A percentile compares a stretch with the other conserved stretches of the same genome.
phyloP scores from a whole-genome alignment of 1,140 invertebrate species.

The Homarus americanus region DNA sequence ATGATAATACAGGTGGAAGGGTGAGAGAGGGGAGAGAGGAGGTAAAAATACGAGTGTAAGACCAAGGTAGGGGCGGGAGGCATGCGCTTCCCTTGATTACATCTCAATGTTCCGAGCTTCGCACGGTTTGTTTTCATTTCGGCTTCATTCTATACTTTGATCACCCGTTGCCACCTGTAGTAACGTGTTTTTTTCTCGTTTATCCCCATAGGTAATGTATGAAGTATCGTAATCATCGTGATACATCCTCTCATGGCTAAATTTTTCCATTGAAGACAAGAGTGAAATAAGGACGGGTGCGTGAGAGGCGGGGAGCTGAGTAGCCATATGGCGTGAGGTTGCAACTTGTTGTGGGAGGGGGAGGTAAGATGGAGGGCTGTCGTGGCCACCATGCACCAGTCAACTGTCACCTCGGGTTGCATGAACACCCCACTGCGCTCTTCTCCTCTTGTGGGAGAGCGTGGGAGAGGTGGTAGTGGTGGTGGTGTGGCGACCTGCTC shows the following conservation, averaged over 20 bases:
- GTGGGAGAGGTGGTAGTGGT: too few species aligned
- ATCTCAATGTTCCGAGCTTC: constrained; percentile 64
- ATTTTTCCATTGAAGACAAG: too few species aligned
- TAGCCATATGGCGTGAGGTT: constrained; percentile 52
- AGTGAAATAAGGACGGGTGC: not conserved
- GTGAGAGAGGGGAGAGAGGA: not conserved
- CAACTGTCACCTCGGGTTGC: constrained; percentile 61
- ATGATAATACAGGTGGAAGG: too few species aligned
- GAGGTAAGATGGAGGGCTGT: constrained; percentile 59
- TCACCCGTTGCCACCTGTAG: constrained; percentile 45
- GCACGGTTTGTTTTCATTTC: constrained; percentile 69
- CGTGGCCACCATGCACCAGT: constrained; percentile 64
- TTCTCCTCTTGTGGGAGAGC: constrained; percentile 29
- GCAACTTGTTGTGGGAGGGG: constrained; percentile 35
- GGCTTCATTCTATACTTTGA: constrained; percentile 65
- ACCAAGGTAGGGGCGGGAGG: constrained; percentile 4
- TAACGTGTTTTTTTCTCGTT: not conserved
- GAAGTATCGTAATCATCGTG: not conserved
- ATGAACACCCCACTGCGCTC: constrained; percentile 52
- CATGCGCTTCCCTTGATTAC: constrained; percentile 35
- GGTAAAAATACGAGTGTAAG: constrained; percentile 2
- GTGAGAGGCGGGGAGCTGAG: not conserved
- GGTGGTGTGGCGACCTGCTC: not conserved
- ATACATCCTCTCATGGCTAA: too few species aligned
- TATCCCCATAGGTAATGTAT: not conserved